A percentile compares a stretch with the other conserved stretches of the same genome.
Conservation (phyloP, 2,888 invertebrate genomes). For the Athalia rosae region DNA sequence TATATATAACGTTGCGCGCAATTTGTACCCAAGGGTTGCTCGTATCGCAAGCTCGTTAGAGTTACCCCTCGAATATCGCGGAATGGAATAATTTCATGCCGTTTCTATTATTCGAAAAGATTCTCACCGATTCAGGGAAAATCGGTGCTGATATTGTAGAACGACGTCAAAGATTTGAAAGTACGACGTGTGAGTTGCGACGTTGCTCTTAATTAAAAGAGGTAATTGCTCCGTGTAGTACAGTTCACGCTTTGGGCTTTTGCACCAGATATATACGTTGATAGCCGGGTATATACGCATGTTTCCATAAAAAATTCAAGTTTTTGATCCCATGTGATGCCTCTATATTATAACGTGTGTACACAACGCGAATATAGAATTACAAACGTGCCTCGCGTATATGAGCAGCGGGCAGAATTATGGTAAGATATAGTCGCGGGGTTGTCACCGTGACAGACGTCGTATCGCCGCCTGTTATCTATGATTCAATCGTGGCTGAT, state of each 20-base stretch:
- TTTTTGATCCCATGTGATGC: not conserved
- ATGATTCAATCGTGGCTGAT: constrained; percentile 41
- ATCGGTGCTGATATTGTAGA: constrained; percentile 12
- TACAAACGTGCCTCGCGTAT: constrained; percentile 1
- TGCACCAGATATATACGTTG: not conserved
- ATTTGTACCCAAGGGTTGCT: too few relatives aligned
- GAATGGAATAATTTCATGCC: too few relatives aligned
- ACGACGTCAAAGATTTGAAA: constrained; percentile 16
- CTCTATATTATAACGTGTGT: not conserved
- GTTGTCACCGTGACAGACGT: constrained; percentile 35
- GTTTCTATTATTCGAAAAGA: too few relatives aligned
- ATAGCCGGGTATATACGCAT: not conserved
- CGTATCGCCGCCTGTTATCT: constrained; percentile 32
- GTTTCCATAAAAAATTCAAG: not conserved
- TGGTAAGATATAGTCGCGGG: constrained; percentile 6
- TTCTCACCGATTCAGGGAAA: too few relatives aligned
- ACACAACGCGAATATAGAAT: constrained; percentile 1
- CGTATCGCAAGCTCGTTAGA: too few relatives aligned
- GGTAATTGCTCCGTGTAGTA: constrained; percentile 3
- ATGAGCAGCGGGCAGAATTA: not conserved
- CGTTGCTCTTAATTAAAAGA: constrained; percentile 28
- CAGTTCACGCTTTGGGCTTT: constrained; percentile 4
- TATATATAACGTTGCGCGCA: too few relatives aligned
- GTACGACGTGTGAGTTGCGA: constrained; percentile 14
- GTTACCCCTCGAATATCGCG: too few relatives aligned